These are phyloP conservation scores for Microvelia longipes DNA, from an alignment of 1,140 invertebrate genomes.

Conservation along the genomic window DNA sequence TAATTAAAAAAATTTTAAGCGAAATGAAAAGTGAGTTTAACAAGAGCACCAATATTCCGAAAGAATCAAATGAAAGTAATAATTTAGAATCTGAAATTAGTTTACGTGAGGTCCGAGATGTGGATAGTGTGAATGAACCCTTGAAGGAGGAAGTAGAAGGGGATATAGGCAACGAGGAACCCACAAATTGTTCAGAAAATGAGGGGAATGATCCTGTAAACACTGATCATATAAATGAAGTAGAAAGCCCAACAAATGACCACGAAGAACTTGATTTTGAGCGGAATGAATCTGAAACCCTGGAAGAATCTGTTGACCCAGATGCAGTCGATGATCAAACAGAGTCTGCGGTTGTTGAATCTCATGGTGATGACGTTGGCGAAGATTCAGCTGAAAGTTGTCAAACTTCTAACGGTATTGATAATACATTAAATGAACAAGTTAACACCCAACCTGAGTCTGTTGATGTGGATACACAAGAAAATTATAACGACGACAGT, in stretches of 20 bases:
- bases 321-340: background rate
- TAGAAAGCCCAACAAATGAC: background rate
- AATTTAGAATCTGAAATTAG: background rate
- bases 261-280: no score
- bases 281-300: background rate
- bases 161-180: background rate
- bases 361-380: background rate
- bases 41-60: conserved; percentile 2
- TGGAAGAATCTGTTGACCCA: background rate
- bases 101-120: background rate
- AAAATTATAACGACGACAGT: background rate
- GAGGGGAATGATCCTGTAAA: background rate
- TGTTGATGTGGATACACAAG: background rate
- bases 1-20: conserved; percentile 23
- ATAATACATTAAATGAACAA: background rate
- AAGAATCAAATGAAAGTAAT: background rate
- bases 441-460: background rate
- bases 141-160: background rate
- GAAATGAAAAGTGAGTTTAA: conserved; percentile 27
- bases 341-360: background rate
- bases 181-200: background rate
- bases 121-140: no score
- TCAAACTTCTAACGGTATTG: background rate
- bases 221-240: background rate
- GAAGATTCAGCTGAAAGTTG: background rate